Conservation (phyloP, 2,888 invertebrate genomes). For the Brachypalpus laphriformis region DNA sequence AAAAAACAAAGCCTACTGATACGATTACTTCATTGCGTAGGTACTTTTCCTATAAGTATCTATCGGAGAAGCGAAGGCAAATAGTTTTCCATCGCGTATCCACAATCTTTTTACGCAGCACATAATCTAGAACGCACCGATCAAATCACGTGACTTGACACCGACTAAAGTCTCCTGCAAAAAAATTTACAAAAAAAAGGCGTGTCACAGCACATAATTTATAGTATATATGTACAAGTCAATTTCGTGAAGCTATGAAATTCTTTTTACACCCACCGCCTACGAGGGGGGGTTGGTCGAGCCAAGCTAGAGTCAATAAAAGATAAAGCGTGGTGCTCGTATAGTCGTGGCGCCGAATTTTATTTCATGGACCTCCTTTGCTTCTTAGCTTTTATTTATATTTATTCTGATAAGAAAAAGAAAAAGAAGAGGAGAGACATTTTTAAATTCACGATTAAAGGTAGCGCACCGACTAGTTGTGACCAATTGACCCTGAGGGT, state of each 20-base stretch:
- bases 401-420: constrained; percentile 1
- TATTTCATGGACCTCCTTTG: background rate
- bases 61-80: background rate
- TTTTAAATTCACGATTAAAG: background rate
- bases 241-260: too few relatives aligned
- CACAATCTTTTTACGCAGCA: constrained; percentile 27
- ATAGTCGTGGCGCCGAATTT: constrained; percentile 8
- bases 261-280: too few relatives aligned
- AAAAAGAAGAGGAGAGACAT: background rate
- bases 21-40: constrained; percentile 10
- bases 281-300: background rate
- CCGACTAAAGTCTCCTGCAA: too few relatives aligned
- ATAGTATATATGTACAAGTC: too few relatives aligned
- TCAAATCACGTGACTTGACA: background rate
- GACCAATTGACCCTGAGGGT: background rate
- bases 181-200: too few relatives aligned
- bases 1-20: constrained; percentile 7
- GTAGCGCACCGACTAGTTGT: background rate
- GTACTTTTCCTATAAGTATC: background rate
- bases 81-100: constrained; percentile 37
- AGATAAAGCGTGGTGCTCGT: constrained; percentile 16
- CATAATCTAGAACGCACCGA: background rate
- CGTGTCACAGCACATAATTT: too few relatives aligned
- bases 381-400: constrained; percentile 1
- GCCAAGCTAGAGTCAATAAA: constrained; percentile 4